Conservation (phyloP, 2,888 invertebrate genomes). For the Synanthedon tipuliformis region DNA sequence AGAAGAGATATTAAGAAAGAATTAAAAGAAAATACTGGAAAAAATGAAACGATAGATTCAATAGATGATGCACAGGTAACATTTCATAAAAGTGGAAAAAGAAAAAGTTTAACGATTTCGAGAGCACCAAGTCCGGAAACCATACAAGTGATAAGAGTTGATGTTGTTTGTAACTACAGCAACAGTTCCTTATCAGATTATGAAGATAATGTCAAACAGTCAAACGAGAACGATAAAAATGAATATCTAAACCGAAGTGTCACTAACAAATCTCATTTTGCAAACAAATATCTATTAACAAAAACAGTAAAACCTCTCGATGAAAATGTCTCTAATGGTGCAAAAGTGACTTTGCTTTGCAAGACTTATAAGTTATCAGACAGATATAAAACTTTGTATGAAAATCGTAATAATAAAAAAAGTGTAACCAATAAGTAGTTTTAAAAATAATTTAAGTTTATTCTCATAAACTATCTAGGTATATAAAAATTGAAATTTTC, state of each 20-base stretch:
- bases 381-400: slow-evolving; percentile 23
- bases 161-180: slow-evolving; percentile 52
- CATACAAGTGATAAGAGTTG: slow-evolving; percentile 60
- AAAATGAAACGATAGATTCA: slow-evolving; percentile 10
- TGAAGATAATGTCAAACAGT: slow-evolving; percentile 24
- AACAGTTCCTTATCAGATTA: slow-evolving; percentile 24
- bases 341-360: slow-evolving; percentile 57
- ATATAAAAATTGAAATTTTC: too few relatives aligned
- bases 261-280: slow-evolving; percentile 27
- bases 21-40: slow-evolving; percentile 11
- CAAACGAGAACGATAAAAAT: neutral
- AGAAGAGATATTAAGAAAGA: slow-evolving; percentile 16
- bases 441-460: neutral
- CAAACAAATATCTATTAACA: slow-evolving; percentile 48
- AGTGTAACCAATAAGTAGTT: slow-evolving; percentile 3
- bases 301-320: slow-evolving; percentile 51
- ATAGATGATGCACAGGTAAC: slow-evolving; percentile 36
- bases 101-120: slow-evolving; percentile 58
- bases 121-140: slow-evolving; percentile 58
- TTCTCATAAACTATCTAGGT: neutral
- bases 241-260: neutral
- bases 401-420: slow-evolving; percentile 5
- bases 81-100: slow-evolving; percentile 40
- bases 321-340: slow-evolving; percentile 43
- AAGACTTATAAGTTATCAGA: slow-evolving; percentile 54